phyloP scores from a whole-genome alignment of 2,888 invertebrate genomes.

The Volucella bombylans region DNA sequence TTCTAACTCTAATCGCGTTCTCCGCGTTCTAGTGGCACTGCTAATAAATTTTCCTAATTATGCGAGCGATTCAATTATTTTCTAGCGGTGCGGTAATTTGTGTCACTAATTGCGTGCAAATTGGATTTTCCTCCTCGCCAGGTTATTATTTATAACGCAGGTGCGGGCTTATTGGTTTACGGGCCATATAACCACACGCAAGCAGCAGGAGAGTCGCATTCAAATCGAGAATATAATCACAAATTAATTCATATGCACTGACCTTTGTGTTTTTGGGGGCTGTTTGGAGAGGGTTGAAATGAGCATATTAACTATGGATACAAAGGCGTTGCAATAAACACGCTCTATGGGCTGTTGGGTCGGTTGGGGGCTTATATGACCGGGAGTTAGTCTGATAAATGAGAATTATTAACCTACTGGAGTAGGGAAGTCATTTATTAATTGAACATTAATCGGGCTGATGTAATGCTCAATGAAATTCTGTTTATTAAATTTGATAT shows the following conservation, averaged over 20 bases:
- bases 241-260: conserved; percentile 52
- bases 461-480: conserved; percentile 48
- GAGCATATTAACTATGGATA: no score
- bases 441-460: conserved; percentile 67
- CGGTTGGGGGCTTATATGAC: conserved; percentile 24
- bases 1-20: conserved; percentile 60
- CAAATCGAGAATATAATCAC: conserved; percentile 57
- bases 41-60: conserved; percentile 71
- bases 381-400: conserved; percentile 54
- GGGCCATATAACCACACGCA: conserved; percentile 53
- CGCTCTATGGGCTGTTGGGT: neutral
- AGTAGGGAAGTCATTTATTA: conserved; percentile 56
- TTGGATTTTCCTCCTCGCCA: conserved; percentile 76
- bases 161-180: conserved; percentile 61
- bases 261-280: conserved; percentile 12
- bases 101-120: conserved; percentile 82
- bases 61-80: conserved; percentile 73
- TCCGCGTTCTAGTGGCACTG: conserved; percentile 27
- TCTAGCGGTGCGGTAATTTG: conserved; percentile 77
- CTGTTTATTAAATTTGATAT: conserved; percentile 41
- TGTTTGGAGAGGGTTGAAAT: neutral
- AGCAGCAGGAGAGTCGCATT: conserved; percentile 32
- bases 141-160: conserved; percentile 72
- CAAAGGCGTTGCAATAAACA: conserved; percentile 50
- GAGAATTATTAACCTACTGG: conserved; percentile 61